Evolutionary conservation across 2,797 vertebrate genomes (phyloP), one percentile per base, ranked within the genome.

Genomic region (Atherinosoma microstoma): DNA sequence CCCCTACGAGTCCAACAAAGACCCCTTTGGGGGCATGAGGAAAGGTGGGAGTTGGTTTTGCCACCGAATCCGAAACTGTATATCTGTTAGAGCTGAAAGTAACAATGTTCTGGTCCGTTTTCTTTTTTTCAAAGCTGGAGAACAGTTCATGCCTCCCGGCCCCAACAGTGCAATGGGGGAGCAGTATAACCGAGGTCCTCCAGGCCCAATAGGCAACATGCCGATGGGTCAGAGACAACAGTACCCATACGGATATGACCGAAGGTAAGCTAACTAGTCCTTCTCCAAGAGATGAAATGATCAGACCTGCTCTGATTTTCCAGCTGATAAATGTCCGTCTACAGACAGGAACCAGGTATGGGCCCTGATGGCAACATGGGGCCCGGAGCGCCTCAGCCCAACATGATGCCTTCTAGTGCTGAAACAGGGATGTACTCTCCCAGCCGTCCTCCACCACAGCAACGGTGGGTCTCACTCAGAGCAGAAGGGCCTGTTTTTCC

Each of bases 341-440:
- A 73, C 82, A 99, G 98, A 93, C 96, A 95, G 74, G 98, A 99
- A 78, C 92, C 97, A 1, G 96, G 96, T 68, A 93, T 99, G 84
- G 97, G 95, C 56, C 96, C 97, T 0, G 98, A 99, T 34, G 96
- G 96, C 80, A 95, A 74, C 82, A 94, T 99, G 90, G 96, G 95
- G 57, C 95, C 95, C 1, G 96, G 95, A 74, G 94, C 95, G 18
- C 92, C 96, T 0, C 97, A 99, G 90, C 91, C 96, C 67, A 98
- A 95, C 95, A 95, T 98, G 93, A 95, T 98, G 94, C 96, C 98
- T 93, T 96, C 98, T 85, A 95, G 95, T 84, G 93, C 97, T 1
- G 98, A 99, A 67, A 90, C 97, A 32, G 97, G 97, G 94, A 98
- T 99, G 97, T 99, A 99, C 90, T 99, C 98, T 20, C 98, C 98